Conservation (phyloP, 2,113 vertebrate genomes). For the Percopsis transmontana region DNA sequence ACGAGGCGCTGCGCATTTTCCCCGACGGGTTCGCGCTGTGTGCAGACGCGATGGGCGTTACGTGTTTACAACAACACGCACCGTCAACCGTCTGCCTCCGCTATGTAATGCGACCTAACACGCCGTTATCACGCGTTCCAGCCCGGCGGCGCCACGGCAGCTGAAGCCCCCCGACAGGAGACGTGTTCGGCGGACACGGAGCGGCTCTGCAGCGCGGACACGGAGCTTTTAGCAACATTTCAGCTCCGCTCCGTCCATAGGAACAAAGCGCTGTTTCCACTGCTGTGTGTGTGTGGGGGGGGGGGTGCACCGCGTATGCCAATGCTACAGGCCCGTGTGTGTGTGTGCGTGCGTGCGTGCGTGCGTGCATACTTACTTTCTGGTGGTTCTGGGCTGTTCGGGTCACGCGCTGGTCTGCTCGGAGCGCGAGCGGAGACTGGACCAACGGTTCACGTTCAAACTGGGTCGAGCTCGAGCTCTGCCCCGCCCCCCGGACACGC, state of each 20-base stretch:
- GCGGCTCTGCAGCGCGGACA: neutral
- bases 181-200: no score
- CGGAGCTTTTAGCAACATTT: neutral
- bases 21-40: slow-evolving; percentile 37
- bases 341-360: no score
- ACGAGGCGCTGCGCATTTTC: slow-evolving; percentile 49
- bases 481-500: slow-evolving; percentile 51
- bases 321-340: no score
- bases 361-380: no score
- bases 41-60: slow-evolving; percentile 43
- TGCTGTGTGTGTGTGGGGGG: no score
- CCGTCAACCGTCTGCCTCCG: neutral
- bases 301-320: no score
- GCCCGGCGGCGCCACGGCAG: no score
- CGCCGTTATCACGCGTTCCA: no score
- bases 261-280: no score
- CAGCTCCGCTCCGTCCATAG: no score
- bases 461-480: slow-evolving; percentile 56
- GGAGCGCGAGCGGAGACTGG: slow-evolving; percentile 39
- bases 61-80: slow-evolving; percentile 41
- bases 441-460: slow-evolving; percentile 66
- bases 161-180: no score
- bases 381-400: neutral
- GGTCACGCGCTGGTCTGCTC: slow-evolving; percentile 7
- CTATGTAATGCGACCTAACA: neutral